Conservation (phyloP, 2,888 invertebrate genomes). For the Linyphia triangularis region DNA sequence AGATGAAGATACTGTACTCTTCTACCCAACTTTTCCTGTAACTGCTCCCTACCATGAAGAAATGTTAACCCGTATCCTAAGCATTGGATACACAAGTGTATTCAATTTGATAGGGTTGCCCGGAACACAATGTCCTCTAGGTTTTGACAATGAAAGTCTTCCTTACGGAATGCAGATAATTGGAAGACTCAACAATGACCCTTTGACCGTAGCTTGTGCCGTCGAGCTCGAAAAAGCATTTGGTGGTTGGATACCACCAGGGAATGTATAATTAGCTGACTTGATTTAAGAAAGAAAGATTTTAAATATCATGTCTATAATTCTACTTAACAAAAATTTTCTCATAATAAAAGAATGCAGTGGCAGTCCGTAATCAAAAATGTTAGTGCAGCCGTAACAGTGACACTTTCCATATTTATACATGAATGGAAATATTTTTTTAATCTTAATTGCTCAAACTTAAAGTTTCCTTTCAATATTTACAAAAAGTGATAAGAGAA, state of each 20-base stretch:
- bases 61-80: conserved; percentile 86
- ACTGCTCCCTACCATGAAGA: conserved; percentile 93
- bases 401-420: no score
- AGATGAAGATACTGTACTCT: conserved; percentile 82
- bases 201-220: conserved; percentile 89
- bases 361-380: no score
- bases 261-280: no score
- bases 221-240: conserved; percentile 87
- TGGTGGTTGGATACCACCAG: conserved; percentile 86
- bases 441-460: no score
- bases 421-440: no score
- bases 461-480: no score
- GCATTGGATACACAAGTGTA: conserved; percentile 91
- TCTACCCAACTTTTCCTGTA: conserved; percentile 93
- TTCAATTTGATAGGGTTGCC: conserved; percentile 93
- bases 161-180: conserved; percentile 88
- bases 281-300: no score
- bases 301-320: no score
- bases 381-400: no score
- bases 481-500: no score
- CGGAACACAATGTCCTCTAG: conserved; percentile 90
- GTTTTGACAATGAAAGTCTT: conserved; percentile 86
- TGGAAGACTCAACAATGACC: conserved; percentile 84
- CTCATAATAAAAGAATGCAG: no score
- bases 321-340: no score